Evolutionary conservation across 2,888 invertebrate genomes (phyloP), one percentile per base, ranked within the genome.

Genomic region (Cryptus viduatorius): DNA sequence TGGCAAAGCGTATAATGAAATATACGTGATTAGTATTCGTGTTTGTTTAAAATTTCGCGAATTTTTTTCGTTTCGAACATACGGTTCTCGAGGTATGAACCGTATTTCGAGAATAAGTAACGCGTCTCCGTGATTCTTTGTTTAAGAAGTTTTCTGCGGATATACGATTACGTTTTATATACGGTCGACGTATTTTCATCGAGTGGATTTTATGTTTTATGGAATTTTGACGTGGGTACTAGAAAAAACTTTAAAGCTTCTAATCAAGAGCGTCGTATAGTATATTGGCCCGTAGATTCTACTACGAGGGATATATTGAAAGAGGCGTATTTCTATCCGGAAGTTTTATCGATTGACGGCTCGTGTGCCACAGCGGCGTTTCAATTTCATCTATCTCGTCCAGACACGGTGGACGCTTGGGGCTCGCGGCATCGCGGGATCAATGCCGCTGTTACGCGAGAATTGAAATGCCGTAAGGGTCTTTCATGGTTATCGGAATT

Each of bases 361-460:
- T 44, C 72, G 10, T 53, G 10, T 53, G 72, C 72, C 56, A 72
- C 56, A 24, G 56, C 37, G 56, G n/a, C 42, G 72, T 56, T 72
- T 37, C 72, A n/a, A 24, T 72, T 72, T 72, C 56, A 59, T 72
- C 44, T 72, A 44, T 72, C 24, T 72, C 72, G 44, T 24, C 53
- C 72, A 24, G 59, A 42, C 42, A 16, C 19, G 53, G 42, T 19
- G 56, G 12, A 53, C 19, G 56, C 42, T 68, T 59, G 56, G 72
- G 24, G 37, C 72, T 24, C 7, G 44, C 42, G 42, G 42, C 16
- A 37, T 56, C 44, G 19, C 53, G 71, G 44, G 16, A 37, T 37
- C 48, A 3, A 37, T 56, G 24, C 56, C 31, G 44, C 44, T 53
- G 19, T 16, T 19, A 53, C 7, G 37, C 44, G 72, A 56, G 59